These are phyloP conservation scores for Galbula dea DNA, from an alignment of 2,113 vertebrate genomes.

Conservation along the genomic window DNA sequence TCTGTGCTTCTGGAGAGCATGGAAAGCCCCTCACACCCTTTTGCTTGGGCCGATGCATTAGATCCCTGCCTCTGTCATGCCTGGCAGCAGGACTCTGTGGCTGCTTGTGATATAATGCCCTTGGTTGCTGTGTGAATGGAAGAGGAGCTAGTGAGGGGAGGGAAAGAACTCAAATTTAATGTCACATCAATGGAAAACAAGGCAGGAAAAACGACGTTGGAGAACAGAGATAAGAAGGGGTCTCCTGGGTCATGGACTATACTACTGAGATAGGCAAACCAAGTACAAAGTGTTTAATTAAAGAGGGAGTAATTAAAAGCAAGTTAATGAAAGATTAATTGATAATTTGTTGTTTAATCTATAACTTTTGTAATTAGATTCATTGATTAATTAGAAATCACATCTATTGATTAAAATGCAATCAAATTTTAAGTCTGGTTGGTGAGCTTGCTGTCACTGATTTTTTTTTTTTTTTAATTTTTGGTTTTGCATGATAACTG, in stretches of 20 bases:
- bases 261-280: not conserved
- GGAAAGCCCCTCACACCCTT: not conserved
- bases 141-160: not conserved
- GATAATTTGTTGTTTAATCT: not conserved
- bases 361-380: not conserved
- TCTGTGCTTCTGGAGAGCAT: not conserved
- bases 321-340: not conserved
- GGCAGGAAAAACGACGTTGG: not conserved
- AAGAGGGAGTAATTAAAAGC: not conserved
- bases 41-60: not conserved
- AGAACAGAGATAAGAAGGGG: not conserved
- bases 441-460: not conserved
- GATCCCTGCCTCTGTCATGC: not conserved
- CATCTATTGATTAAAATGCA: not conserved
- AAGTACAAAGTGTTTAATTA: not conserved
- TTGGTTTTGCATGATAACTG: not conserved
- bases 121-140: not conserved
- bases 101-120: not conserved
- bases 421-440: not conserved
- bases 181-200: not conserved
- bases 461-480: not conserved
- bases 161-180: not conserved
- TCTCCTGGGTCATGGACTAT: not conserved
- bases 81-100: not conserved
- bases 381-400: not conserved